Evolutionary conservation across 2,113 vertebrate species (phyloP).

Genomic region (Hemiscyllium ocellatum): DNA sequence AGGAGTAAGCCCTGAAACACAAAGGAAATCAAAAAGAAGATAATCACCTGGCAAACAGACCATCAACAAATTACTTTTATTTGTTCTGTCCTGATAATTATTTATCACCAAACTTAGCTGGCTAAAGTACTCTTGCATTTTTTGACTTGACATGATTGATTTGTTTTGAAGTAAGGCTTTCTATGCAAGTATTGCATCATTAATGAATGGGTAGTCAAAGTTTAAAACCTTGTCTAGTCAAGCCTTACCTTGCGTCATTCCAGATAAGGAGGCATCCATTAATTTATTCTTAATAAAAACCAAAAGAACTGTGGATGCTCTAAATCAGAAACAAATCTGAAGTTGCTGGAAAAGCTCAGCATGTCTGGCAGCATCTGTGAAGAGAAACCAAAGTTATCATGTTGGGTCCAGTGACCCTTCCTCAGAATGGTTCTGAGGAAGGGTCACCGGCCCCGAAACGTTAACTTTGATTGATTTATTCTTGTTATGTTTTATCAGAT

Average conservation of each 20-base stretch:
- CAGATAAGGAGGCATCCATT: background rate
- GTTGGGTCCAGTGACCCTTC: too few relatives aligned
- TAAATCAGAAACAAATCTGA: too few relatives aligned
- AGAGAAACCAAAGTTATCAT: too few relatives aligned
- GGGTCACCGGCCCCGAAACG: too few relatives aligned
- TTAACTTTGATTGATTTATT: background rate
- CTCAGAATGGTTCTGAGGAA: too few relatives aligned
- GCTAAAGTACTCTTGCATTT: background rate
- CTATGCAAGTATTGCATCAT: background rate
- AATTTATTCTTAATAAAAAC: background rate
- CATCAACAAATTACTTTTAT: background rate
- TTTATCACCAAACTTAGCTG: background rate
- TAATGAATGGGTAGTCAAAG: background rate
- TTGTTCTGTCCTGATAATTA: background rate
- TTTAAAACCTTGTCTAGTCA: background rate
- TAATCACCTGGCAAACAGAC: background rate
- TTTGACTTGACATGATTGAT: background rate
- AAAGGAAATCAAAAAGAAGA: background rate
- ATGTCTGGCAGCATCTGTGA: too few relatives aligned
- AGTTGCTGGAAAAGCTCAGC: too few relatives aligned
- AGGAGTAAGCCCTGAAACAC: conserved; percentile 46
- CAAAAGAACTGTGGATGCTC: too few relatives aligned
- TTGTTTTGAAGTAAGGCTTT: background rate
- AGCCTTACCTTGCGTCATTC: background rate
- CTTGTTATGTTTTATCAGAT: background rate